These are phyloP conservation scores for Phaethon lepturus DNA, from an alignment of 2,113 vertebrate genomes.

Conservation along the genomic window DNA sequence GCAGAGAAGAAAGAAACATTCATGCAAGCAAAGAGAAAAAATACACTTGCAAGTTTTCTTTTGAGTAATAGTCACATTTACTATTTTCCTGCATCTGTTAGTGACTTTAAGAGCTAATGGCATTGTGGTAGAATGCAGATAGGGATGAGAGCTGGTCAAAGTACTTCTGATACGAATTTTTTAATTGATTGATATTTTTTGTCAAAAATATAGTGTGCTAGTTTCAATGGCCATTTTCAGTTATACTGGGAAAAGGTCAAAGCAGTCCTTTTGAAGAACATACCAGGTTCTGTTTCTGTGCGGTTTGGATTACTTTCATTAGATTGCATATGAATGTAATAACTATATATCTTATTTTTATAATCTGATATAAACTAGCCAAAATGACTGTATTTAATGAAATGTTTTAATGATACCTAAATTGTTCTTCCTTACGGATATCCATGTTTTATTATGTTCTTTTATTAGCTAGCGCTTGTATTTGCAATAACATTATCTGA, in stretches of 20 bases:
- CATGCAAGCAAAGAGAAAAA: neutral
- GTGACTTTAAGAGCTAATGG: neutral
- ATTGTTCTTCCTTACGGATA: neutral
- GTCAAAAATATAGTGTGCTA: neutral
- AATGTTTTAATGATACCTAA: neutral
- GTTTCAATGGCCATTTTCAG: neutral
- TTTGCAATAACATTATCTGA: neutral
- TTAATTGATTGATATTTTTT: neutral
- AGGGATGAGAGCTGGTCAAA: neutral
- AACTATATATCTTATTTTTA: neutral
- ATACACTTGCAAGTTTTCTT: rapidly evolving
- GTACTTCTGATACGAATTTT: neutral
- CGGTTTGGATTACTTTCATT: neutral
- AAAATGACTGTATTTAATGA: neutral
- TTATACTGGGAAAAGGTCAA: neutral
- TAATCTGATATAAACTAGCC: neutral
- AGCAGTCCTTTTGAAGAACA: neutral
- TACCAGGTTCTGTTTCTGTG: neutral
- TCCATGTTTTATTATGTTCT: neutral
- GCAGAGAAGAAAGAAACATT: neutral
- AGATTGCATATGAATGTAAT: neutral
- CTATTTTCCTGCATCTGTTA: neutral
- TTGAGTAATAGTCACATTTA: neutral
- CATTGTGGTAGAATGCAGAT: neutral
- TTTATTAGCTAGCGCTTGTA: neutral